Base-by-base conservation (phyloP, 2,113 vertebrate species). In the Gobius niger region DNA sequence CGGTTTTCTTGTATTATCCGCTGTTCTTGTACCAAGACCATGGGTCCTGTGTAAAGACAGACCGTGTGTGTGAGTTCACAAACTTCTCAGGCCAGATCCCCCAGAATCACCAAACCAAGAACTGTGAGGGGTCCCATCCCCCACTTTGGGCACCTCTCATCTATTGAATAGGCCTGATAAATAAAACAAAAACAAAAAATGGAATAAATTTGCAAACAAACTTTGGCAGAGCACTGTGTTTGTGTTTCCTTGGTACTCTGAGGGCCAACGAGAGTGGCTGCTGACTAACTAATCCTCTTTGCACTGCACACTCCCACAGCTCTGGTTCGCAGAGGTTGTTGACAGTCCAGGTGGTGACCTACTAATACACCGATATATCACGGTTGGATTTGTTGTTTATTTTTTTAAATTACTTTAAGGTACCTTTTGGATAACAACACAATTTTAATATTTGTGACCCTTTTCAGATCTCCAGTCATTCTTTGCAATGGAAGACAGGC, bases 201-300 rank as follows among this genome's bases (percentile, higher is more conserved):
- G n/a, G n/a, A 34, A 34, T 34, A 34, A 34, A 34, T 34, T 4
- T 34, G 24, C 24, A 34, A 34, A 34, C 24, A 34, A 34, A 34
- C 24, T 42, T 60, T 44, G 40, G 9, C 40, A 60, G 1, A 18
- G 6, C 15, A 0, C 3, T 76, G 61, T 19, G 0, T 74, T 70
- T 57, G 16, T 69, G 19, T 76, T 44, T 41, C 56, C 54, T 73
- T 61, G 47, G 49, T 67, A 61, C 9, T 53, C 50, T 65, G 19
- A 61, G 61, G 57, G 74, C 54, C 67, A 80, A 68, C 54, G 64
- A 82, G 80, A 85, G 84, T 83, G 78, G 82, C 86, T 78, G 85
- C 87, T 89, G 85, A 87, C 85, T 87, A 85, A 85, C 63, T 91
- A 93, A 92, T 93, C 91, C 88, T 89, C 88, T 92, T 92, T 91